Percentiles rank a stretch among this genome's conserved stretches.
These are phyloP conservation scores for Arrhamphus sclerolepis DNA, from an alignment of 2,797 vertebrate genomes.

Conservation along the genomic window DNA sequence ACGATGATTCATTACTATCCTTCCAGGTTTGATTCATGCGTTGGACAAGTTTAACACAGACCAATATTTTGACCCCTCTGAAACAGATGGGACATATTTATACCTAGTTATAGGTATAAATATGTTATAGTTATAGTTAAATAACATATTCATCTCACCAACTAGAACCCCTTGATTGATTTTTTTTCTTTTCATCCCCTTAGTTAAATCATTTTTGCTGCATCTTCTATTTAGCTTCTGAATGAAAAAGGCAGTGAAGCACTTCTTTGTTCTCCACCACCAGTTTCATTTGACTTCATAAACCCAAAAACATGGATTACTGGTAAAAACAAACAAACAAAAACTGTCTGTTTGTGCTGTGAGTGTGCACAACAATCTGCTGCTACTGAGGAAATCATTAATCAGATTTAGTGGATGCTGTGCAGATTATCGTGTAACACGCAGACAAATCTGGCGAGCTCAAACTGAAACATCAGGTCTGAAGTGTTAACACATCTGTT, in stretches of 20 bases:
- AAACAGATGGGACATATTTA: too few relatives aligned
- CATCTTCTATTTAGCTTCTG: constrained; percentile 7
- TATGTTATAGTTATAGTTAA: too few relatives aligned
- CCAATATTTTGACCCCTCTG: too few relatives aligned
- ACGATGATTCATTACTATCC: too few relatives aligned
- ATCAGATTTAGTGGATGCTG: constrained; percentile 15
- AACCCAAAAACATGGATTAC: constrained; percentile 7
- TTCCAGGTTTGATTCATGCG: too few relatives aligned
- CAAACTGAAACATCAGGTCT: constrained; percentile 5
- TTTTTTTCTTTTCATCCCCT: too few relatives aligned
- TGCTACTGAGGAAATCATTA: constrained; percentile 23
- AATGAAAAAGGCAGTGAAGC: constrained; percentile 34
- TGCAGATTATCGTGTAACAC: constrained; percentile 1
- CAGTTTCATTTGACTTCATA: constrained; percentile 20
- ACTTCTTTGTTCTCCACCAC: constrained; percentile 11
- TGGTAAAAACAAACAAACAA: background rate
- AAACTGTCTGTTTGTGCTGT: background rate
- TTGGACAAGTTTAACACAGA: too few relatives aligned
- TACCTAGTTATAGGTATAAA: too few relatives aligned
- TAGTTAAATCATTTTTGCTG: too few relatives aligned
- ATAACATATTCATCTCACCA: too few relatives aligned
- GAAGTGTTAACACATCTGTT: constrained; percentile 5
- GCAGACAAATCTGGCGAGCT: background rate
- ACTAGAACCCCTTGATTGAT: too few relatives aligned
- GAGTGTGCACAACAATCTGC: background rate